phyloP scores from a whole-genome alignment of 2,113 vertebrate species.

The Delphinus delphis region DNA sequence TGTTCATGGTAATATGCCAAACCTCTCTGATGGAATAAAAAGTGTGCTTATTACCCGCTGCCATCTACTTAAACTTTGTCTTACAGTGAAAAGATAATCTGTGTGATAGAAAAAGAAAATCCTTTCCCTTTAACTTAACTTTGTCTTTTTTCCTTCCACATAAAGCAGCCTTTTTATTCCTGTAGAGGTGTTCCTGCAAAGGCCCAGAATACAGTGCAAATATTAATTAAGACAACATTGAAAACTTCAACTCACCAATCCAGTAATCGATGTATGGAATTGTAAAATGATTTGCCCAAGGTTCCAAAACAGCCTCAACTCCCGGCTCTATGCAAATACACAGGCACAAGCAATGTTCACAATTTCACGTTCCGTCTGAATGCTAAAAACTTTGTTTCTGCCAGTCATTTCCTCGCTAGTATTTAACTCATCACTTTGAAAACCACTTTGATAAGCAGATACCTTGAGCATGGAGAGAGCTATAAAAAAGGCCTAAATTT shows the following conservation, averaged over 20 bases:
- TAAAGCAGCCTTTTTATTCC: not conserved
- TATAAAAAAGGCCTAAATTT: conserved; percentile 44
- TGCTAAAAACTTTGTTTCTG: conserved; percentile 38
- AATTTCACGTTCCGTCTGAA: conserved; percentile 17
- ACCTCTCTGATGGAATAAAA: not conserved
- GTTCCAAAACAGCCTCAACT: not conserved
- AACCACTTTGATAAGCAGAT: conserved; percentile 63
- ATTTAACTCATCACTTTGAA: conserved; percentile 64
- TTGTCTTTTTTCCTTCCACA: not conserved
- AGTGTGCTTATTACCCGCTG: not conserved
- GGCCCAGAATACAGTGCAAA: not conserved
- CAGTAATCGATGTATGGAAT: not conserved
- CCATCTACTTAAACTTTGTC: not conserved
- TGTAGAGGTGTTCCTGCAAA: not conserved
- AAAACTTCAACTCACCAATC: not conserved
- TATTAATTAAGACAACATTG: conserved; percentile 24
- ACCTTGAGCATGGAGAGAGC: not conserved
- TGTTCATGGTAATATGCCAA: not conserved
- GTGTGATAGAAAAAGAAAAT: not conserved
- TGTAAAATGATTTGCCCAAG: not conserved
- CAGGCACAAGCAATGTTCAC: not conserved
- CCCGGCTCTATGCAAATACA: not conserved
- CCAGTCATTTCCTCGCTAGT: conserved; percentile 2
- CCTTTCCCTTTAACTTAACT: not conserved
- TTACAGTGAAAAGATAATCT: not conserved